These are phyloP conservation scores for Zonitis immaculata DNA, from an alignment of 2,888 invertebrate species.

Conservation along the genomic window DNA sequence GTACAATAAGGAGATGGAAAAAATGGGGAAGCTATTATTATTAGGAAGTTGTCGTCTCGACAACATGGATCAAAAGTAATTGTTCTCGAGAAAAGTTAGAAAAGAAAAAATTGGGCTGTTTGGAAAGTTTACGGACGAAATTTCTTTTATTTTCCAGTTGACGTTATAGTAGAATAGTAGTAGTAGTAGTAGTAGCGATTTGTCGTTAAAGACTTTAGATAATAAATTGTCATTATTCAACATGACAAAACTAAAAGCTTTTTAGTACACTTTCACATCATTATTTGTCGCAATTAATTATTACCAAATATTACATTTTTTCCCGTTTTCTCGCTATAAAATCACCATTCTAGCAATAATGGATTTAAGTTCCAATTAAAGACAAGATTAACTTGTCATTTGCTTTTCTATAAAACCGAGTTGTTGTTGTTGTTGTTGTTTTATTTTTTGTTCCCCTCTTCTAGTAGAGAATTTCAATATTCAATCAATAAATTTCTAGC, in stretches of 20 bases:
- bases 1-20: background rate
- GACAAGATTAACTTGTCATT: too few species aligned
- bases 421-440: too few species aligned
- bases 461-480: background rate
- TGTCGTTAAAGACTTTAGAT: background rate
- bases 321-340: too few species aligned
- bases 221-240: background rate
- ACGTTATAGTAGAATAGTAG: background rate
- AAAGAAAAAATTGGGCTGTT: background rate
- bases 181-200: background rate
- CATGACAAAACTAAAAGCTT: background rate
- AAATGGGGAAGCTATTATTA: background rate
- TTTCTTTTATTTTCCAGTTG: background rate
- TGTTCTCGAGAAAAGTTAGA: background rate
- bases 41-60: background rate
- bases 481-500: background rate
- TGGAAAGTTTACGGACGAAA: background rate
- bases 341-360: too few species aligned
- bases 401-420: too few species aligned
- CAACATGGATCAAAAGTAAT: background rate
- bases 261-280: background rate
- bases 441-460: too few species aligned
- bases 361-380: too few species aligned
- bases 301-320: background rate
- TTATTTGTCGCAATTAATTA: background rate